phyloP scores from a whole-genome alignment of 2,888 invertebrate genomes.

The Mylabris sibirica region DNA sequence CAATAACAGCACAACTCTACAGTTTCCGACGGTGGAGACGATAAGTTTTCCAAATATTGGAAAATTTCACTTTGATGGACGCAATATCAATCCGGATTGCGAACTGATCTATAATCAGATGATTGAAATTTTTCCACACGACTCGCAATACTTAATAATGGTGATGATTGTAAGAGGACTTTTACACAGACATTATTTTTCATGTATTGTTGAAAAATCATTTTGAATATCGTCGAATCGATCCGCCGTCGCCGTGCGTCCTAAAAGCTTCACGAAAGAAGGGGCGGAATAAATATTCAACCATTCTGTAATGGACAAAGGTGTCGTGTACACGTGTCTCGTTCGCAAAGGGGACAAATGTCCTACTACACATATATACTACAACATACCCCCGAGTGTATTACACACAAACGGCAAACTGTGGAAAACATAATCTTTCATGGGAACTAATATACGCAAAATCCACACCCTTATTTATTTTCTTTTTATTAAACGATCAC shows the following conservation, averaged over 20 bases:
- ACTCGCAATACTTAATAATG: background rate
- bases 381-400: constrained; percentile 19
- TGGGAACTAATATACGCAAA: constrained; percentile 34
- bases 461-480: constrained; percentile 11
- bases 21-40: background rate
- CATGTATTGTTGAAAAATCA: background rate
- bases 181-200: background rate
- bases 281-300: constrained; percentile 35
- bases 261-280: constrained; percentile 14
- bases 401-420: constrained; percentile 29
- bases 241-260: background rate
- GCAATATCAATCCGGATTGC: constrained; percentile 3
- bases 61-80: background rate
- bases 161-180: background rate
- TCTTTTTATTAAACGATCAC: constrained; percentile 14
- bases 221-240: background rate
- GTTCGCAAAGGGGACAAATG: constrained; percentile 37
- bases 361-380: constrained; percentile 3
- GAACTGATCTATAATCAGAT: constrained; percentile 1
- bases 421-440: constrained; percentile 39
- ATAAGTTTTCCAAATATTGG: background rate
- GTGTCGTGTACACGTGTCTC: constrained; percentile 41
- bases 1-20: background rate
- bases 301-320: constrained; percentile 37
- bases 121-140: background rate